A percentile compares a stretch with the other conserved stretches of the same genome.
Evolutionary conservation across 2,888 invertebrate genomes (phyloP).

Genomic region (Andrena chrysosceles): DNA sequence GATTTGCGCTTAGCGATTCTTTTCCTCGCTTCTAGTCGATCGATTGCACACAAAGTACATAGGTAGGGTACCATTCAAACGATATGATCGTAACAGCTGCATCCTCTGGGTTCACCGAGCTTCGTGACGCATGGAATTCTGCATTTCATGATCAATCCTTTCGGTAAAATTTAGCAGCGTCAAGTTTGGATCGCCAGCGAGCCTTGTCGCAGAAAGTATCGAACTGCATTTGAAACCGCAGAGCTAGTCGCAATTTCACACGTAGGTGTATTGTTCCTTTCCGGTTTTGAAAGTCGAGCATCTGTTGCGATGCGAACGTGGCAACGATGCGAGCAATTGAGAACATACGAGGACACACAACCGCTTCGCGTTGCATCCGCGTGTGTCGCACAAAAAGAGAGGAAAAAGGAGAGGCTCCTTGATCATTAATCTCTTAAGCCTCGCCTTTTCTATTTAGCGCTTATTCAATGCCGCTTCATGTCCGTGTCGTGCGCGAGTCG

Average conservation of each 20-base stretch:
- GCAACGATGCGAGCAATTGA: slow-evolving; percentile 50
- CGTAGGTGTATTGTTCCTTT: neutral
- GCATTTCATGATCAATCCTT: neutral
- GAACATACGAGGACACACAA: slow-evolving; percentile 29
- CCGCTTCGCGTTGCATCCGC: slow-evolving; percentile 37
- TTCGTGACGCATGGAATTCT: neutral
- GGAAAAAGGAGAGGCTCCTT: slow-evolving; percentile 39
- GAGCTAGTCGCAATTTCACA: neutral
- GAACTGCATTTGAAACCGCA: neutral
- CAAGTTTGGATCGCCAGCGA: neutral
- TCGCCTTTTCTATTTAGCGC: slow-evolving; percentile 30
- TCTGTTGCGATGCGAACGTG: slow-evolving; percentile 27
- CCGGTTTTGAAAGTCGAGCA: slow-evolving; percentile 15
- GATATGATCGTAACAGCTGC: neutral
- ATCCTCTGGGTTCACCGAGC: neutral
- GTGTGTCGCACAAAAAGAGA: slow-evolving; percentile 31
- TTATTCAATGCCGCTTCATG: slow-evolving; percentile 2
- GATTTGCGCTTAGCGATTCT: neutral
- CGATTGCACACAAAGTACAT: neutral
- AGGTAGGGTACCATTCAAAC: neutral
- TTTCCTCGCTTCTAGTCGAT: neutral
- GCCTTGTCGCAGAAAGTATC: neutral
- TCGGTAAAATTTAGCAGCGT: neutral
- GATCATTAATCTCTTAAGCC: slow-evolving; percentile 43
- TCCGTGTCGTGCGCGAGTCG: neutral